Evolutionary conservation across 2,888 invertebrate genomes (phyloP), one percentile per base, ranked within the genome.

Genomic region (Petrolisthes manimaculis): DNA sequence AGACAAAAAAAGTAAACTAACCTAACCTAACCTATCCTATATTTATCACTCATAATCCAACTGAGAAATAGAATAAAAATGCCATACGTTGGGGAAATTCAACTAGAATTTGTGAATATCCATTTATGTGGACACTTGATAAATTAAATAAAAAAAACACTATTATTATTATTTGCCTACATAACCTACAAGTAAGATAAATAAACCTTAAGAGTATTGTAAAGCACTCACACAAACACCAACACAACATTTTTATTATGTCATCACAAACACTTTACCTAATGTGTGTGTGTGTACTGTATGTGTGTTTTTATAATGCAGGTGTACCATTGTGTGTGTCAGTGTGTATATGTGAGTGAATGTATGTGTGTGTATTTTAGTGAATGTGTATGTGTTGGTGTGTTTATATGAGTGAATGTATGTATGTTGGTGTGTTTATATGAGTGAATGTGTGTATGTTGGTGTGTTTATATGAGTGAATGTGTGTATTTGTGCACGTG

Each of bases 1-100:
- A 81, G 78, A 79, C 78, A 54, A 37, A n/a, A n/a, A n/a, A 81
- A 81, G 74, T 88, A 84, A 61, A 88, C n/a, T n/a, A 71, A 80
- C 53, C n/a, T n/a, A n/a, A 74, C 74, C 54, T 71, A 56, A 84
- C 84, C 77, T 81, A 81, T 51, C 74, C 75, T 74, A 84, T 53
- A 5, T 81, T 54, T 78, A 79, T 84, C 88, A 88, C 80, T 80
- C 74, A 81, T 80, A 37, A 67, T 51, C 24, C 77, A 82, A 71
- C 51, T 82, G 53, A 79, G 54, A 84, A 71, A 71, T 55, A 21
- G 53, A 24, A 75, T 61, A 67, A 18, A 82, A 80, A 84, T 74
- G 75, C 86, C 77, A 21, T 83, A 69, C 21, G 54, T 86, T 83
- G 71, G 77, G 81, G 51, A 67, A 79, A 69, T 77, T 21, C 24